Percentiles rank a stretch among this genome's conserved stretches.
phyloP scores from a whole-genome alignment of 1,140 invertebrate species.

The Diabrotica undecimpunctata region DNA sequence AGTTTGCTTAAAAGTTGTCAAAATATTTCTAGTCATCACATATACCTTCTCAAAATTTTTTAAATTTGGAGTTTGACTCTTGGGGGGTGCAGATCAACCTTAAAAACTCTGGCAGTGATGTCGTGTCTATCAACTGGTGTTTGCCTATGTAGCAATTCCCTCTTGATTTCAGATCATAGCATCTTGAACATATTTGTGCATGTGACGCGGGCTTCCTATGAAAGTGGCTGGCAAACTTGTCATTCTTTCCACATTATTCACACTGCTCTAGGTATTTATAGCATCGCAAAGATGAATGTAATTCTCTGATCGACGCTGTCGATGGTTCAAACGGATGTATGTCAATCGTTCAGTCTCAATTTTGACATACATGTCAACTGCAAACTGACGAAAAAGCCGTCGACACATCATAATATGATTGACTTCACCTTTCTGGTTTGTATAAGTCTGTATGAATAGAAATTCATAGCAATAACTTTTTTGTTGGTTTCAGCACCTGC shows the following conservation, averaged over 20 bases:
- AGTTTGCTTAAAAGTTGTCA: no score
- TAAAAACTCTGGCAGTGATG: slow-evolving; percentile 50
- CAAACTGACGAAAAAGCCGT: slow-evolving; percentile 46
- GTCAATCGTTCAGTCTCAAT: slow-evolving; percentile 49
- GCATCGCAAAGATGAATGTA: slow-evolving; percentile 40
- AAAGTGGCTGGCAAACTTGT: slow-evolving; percentile 49
- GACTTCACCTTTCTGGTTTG: no score
- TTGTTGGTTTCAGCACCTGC: no score
- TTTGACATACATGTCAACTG: slow-evolving; percentile 52
- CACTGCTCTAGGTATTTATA: slow-evolving; percentile 26
- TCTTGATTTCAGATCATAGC: slow-evolving; percentile 47
- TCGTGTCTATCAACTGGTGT: slow-evolving; percentile 46
- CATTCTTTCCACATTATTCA: slow-evolving; percentile 28
- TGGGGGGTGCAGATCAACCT: no score
- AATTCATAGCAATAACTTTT: no score
- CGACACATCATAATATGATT: slow-evolving; percentile 33
- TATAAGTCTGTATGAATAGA: no score
- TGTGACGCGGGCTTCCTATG: slow-evolving; percentile 47
- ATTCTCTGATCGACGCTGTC: slow-evolving; percentile 44
- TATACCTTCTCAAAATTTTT: no score
- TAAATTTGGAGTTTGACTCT: no score
- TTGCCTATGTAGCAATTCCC: slow-evolving; percentile 30
- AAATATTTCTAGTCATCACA: no score
- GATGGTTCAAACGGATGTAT: slow-evolving; percentile 49
- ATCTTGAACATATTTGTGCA: slow-evolving; percentile 50